A percentile compares a stretch with the other conserved stretches of the same genome.
These are phyloP conservation scores for Zaprionus ornatus DNA, from an alignment of 1,140 invertebrate species.

Conservation along the genomic window DNA sequence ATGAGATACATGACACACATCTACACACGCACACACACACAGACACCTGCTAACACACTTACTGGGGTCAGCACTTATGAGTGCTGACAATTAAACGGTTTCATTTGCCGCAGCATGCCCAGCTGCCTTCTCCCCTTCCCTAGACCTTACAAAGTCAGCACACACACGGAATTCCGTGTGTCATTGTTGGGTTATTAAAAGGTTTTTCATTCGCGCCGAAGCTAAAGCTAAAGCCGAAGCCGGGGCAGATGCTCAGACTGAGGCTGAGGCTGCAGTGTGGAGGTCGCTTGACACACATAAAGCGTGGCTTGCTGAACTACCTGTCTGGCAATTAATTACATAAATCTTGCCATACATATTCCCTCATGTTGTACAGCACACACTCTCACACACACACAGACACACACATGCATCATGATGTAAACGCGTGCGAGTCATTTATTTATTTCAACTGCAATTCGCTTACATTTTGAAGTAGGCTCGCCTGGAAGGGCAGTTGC, in stretches of 20 bases:
- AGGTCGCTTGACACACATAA: constrained; percentile 1
- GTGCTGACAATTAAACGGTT: background rate
- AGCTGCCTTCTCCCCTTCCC: too few species aligned
- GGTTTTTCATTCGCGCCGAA: background rate
- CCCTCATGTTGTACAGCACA: background rate
- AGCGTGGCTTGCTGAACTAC: background rate
- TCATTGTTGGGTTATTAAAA: constrained; percentile 4
- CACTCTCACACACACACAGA: background rate
- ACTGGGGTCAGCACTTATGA: constrained; percentile 18
- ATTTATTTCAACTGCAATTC: constrained; percentile 2
- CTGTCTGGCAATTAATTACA: constrained; percentile 1
- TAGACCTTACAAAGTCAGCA: too few species aligned
- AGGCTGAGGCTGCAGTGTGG: background rate
- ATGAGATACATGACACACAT: constrained; percentile 2
- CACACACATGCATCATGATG: background rate
- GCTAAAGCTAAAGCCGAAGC: background rate
- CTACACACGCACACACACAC: background rate
- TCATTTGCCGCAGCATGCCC: background rate
- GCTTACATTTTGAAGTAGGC: constrained; percentile 3
- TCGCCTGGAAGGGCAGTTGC: background rate
- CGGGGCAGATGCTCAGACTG: background rate
- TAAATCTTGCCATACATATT: background rate
- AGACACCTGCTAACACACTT: constrained; percentile 5
- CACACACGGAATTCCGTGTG: background rate
- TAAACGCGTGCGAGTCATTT: background rate